Percentiles rank a stretch among this genome's conserved stretches.
These are phyloP conservation scores for Tonatia bakeri DNA, from an alignment of 2,113 vertebrate genomes.

Conservation along the genomic window DNA sequence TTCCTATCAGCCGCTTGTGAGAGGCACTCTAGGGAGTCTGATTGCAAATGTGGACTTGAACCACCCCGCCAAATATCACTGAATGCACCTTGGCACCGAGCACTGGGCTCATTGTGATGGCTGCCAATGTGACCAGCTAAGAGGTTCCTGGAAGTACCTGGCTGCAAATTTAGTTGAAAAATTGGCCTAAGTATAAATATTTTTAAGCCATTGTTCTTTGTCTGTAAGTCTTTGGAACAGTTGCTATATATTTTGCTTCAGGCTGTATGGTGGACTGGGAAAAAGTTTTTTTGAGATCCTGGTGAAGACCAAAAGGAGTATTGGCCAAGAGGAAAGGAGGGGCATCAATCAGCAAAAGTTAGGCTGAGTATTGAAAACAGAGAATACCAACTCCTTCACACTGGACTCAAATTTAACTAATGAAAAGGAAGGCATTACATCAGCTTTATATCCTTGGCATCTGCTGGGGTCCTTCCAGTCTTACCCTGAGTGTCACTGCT, in stretches of 20 bases:
- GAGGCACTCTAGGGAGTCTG: background rate
- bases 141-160: background rate
- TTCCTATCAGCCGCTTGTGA: background rate
- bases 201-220: background rate
- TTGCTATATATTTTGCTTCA: background rate
- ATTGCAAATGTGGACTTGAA: background rate
- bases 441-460: rapidly evolving
- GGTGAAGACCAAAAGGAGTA: background rate
- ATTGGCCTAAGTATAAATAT: background rate
- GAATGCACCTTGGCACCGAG: background rate
- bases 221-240: background rate
- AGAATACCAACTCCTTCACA: background rate
- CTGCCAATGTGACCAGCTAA: rapidly evolving
- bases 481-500: background rate
- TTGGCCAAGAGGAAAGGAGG: background rate
- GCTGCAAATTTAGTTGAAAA: background rate
- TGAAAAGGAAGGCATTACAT: background rate
- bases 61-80: rapidly evolving
- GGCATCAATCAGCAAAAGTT: too few relatives aligned
- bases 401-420: background rate
- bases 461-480: background rate
- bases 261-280: background rate
- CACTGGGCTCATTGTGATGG: rapidly evolving
- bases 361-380: too few relatives aligned
- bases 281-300: background rate